Base-by-base conservation (phyloP, 2,888 invertebrate genomes). In the Synergus laeviventris region DNA sequence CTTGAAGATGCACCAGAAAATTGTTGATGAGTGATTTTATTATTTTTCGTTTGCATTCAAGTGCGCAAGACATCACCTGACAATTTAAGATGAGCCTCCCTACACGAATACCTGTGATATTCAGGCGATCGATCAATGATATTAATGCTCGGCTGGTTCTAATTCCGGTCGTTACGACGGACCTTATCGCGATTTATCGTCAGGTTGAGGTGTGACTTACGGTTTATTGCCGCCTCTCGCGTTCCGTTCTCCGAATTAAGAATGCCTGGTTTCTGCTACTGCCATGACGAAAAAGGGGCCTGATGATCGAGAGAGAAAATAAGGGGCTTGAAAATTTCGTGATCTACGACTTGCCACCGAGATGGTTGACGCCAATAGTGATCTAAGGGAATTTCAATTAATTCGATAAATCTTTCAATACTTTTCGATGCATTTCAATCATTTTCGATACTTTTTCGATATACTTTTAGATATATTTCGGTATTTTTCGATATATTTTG, bases 61-160 rank as follows among this genome's bases (percentile, higher is more conserved):
- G 14, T 11, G 24, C 59, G 12, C 59, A 9, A 49, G 16, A n/a
- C 49, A 36, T 12, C 31, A 36, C n/a, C 31, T 70, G 31, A 49
- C 49, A 70, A 24, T 70, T n/a, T 45, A 14, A 49, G 66, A 31
- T 16, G 36, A 70, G 36, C 24, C 18, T 70, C 49, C 31, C 45
- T 42, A 24, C 31, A n/a, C n/a, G 45, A 36, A 70, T 70, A 49
- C 70, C n/a, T 31, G 36, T 31, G 49, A 49, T 31, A 70, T 49
- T 70, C 31, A 36, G 45, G 76, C 80, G 81, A 81, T 82, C 81
- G 82, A 82, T 82, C 82, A 82, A 82, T 79, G 79, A 82, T 81
- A 81, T 82, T 82, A 82, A 81, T 82, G 82, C 79, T 73, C 76
- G 24, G 74, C 60, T 78, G 76, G 78, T 78, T 78, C 76, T 81